phyloP scores from a whole-genome alignment of 2,797 vertebrate species.

The Cheirogaleus major region DNA sequence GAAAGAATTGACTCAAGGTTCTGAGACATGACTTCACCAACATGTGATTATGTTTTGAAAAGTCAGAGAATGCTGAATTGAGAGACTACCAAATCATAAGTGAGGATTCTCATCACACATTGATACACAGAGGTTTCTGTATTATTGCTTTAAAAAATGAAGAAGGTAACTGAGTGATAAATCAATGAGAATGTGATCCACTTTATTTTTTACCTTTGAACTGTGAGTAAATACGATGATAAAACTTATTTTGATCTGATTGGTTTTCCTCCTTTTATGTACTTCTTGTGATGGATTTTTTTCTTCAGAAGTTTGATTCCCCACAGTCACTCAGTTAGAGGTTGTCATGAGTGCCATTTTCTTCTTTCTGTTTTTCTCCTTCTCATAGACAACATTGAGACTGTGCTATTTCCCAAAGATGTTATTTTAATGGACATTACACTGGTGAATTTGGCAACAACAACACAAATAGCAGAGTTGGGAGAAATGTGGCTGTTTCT shows the following conservation, averaged over 20 bases:
- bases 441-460: constrained; percentile 77
- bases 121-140: background rate
- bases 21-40: background rate
- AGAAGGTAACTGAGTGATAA: background rate
- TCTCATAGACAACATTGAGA: constrained; percentile 60
- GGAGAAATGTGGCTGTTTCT: constrained; percentile 65
- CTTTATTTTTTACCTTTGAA: background rate
- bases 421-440: constrained; percentile 79
- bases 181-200: background rate
- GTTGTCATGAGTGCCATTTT: constrained; percentile 42
- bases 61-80: background rate
- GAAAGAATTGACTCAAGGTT: background rate
- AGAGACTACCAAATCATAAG: background rate
- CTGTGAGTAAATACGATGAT: background rate
- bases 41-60: background rate
- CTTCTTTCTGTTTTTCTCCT: constrained; percentile 41
- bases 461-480: constrained; percentile 67
- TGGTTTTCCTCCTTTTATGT: background rate
- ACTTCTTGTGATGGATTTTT: background rate
- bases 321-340: constrained; percentile 25
- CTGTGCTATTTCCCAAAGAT: constrained; percentile 71
- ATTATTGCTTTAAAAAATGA: background rate
- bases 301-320: constrained; percentile 25
- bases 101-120: background rate
- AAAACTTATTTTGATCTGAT: constrained; percentile 12